Base-by-base conservation (phyloP, 2,888 invertebrate genomes). In the Cryptophagus acutangulus region DNA sequence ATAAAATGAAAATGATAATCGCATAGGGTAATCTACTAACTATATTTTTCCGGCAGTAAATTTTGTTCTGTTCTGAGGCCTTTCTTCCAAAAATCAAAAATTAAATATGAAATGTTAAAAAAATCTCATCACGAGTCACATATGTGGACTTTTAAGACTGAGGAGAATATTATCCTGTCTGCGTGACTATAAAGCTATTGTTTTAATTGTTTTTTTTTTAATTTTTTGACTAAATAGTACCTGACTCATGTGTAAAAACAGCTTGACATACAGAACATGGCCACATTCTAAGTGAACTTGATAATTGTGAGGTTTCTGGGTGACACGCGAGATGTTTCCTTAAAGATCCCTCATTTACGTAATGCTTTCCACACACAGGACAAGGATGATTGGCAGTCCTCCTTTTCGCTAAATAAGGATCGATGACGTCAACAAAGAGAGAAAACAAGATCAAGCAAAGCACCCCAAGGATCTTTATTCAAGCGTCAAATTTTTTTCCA, bases 231-330 rank as follows among this genome's bases (percentile, higher is more conserved):
- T 30, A 34, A 42, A 17, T 18, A 25, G 8, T 75, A 93, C 92
- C 92, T 72, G 88, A 85, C 75, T 93, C 93, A 69, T 92, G 90
- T 34, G 92, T 91, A 71, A 93, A 93, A 53, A 93, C 92, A 41
- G 92, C 91, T 72, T 92, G 91, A 68, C 93, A 93, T 49, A 92
- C 91, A 51, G 90, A 90, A 72, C 93, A 93, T 40, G 92, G 92
- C 92, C 92, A 93, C 91, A 92, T 93, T 67, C 92, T 78, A 52
- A 93, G 77, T 57, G 88, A 86, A 66, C 84, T 85, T 57, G 88
- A 85, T 52, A 89, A 77, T 69, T 88, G 89, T 54, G 83, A 80
- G 38, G 90, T 88, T 75, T 92, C 92, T 34, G 92, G 92, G 71
- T 93, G 93, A 64, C 91, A 90, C 54, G 92, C 90, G 61, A 93